These are phyloP conservation scores for Pyrrhia umbra DNA, from an alignment of 2,888 invertebrate genomes.

Conservation along the genomic window DNA sequence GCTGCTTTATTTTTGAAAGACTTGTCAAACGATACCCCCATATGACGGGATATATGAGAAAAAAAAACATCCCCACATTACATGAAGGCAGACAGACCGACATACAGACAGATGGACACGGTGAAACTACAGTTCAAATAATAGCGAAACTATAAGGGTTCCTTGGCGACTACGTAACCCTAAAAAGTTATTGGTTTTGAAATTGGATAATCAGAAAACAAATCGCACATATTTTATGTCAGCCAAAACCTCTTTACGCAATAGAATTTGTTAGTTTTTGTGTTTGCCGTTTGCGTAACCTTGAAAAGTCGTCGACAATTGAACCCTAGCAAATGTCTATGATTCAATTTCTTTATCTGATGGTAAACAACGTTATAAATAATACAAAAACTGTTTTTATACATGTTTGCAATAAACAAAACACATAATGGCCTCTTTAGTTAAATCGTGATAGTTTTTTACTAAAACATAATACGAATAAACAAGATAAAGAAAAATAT, in stretches of 20 bases:
- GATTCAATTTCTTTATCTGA: not conserved
- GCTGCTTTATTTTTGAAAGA: no score
- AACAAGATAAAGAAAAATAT: slow-evolving; percentile 5
- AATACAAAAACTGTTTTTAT: slow-evolving; percentile 1
- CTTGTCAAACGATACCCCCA: no score
- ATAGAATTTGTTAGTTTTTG: slow-evolving; percentile 10
- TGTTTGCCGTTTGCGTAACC: slow-evolving; percentile 18
- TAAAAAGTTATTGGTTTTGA: slow-evolving; percentile 23
- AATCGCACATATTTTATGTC: slow-evolving; percentile 2
- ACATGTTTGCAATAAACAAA: slow-evolving; percentile 8
- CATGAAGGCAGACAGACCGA: no score
- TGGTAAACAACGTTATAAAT: slow-evolving; percentile 24
- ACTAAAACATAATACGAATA: not conserved
- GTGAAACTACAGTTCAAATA: no score
- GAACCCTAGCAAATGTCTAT: slow-evolving; percentile 1
- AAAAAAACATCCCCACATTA: no score
- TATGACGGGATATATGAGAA: no score
- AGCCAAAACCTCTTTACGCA: slow-evolving; percentile 2
- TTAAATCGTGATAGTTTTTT: not conserved
- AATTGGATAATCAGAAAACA: slow-evolving; percentile 32
- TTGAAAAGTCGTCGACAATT: slow-evolving; percentile 34
- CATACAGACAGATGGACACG: no score
- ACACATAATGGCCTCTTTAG: not conserved
- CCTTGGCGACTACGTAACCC: no score
- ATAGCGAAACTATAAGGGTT: no score